A percentile compares a stretch with the other conserved stretches of the same genome.
phyloP scores from a whole-genome alignment of 1,140 invertebrate genomes.

The Hestina assimilis region DNA sequence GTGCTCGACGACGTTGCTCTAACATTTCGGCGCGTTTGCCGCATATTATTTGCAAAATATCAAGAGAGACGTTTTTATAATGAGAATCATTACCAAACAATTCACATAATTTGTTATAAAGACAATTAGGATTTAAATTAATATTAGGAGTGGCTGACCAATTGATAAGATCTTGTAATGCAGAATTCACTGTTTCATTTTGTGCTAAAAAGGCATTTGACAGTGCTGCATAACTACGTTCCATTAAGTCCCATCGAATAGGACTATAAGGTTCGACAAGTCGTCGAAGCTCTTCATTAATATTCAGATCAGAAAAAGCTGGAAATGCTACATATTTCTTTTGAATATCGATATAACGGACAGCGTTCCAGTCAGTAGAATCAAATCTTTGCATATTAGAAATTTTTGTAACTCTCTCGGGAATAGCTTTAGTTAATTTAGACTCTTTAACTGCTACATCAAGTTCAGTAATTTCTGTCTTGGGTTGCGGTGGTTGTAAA shows the following conservation, averaged over 20 bases:
- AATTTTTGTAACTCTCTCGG: no score
- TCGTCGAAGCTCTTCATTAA: neutral
- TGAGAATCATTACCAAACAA: conserved; percentile 26
- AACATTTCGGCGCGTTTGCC: conserved; percentile 31
- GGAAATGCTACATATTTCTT: neutral
- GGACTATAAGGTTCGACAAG: neutral
- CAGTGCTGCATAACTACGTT: neutral
- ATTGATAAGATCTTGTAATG: conserved; percentile 18
- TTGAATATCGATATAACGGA: neutral
- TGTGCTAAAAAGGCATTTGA: conserved; percentile 15
- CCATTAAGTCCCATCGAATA: neutral
- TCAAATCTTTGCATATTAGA: neutral
- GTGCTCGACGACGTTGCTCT: conserved; percentile 15
- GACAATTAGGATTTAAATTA: conserved; percentile 4
- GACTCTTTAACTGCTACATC: no score
- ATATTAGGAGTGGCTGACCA: neutral
- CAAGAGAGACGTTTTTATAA: conserved; percentile 24
- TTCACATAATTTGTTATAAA: conserved; percentile 27
- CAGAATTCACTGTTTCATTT: conserved; percentile 24
- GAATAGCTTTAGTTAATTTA: no score
- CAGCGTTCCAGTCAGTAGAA: neutral
- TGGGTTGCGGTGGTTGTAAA: no score
- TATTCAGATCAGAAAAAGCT: neutral
- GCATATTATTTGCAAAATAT: conserved; percentile 36
- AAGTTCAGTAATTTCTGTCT: no score